Percentiles rank a stretch among this genome's conserved stretches.
Evolutionary conservation across 2,113 vertebrate species (phyloP).

Genomic region (Sinocyclocheilus maitianheensis): DNA sequence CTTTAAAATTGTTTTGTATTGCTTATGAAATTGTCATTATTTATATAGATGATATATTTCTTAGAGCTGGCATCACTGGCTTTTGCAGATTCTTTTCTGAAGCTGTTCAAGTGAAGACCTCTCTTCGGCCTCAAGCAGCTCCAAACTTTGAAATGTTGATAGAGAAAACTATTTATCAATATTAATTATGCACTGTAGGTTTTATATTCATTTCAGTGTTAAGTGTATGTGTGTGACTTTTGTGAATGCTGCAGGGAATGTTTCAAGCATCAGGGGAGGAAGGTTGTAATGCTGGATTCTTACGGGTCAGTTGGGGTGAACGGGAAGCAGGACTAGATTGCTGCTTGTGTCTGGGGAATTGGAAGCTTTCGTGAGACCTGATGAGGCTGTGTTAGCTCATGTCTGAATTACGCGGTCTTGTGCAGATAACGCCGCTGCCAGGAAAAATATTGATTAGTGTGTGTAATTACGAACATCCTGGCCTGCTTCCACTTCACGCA

Average conservation of each 20-base stretch:
- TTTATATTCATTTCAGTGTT: too few species aligned
- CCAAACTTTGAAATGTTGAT: too few species aligned
- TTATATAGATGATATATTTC: too few species aligned
- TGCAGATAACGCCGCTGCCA: constrained; percentile 62
- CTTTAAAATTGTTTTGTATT: too few species aligned
- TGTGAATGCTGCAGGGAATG: constrained; percentile 28
- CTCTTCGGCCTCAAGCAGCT: too few species aligned
- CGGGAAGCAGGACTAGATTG: constrained; percentile 44
- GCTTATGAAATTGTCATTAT: too few species aligned
- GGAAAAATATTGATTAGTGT: constrained; percentile 67
- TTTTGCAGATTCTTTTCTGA: too few species aligned
- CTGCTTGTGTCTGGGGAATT: constrained; percentile 24
- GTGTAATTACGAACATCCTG: constrained; percentile 68
- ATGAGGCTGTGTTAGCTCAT: constrained; percentile 55
- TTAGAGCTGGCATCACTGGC: too few species aligned
- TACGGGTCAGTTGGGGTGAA: constrained; percentile 54
- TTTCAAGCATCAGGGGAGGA: background rate
- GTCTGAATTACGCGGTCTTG: constrained; percentile 41
- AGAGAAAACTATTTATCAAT: too few species aligned
- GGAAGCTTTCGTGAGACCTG: constrained; percentile 61
- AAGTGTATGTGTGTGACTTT: background rate
- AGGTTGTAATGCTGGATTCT: constrained; percentile 42
- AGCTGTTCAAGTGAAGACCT: too few species aligned
- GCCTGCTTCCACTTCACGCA: constrained; percentile 59
- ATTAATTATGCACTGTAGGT: too few species aligned